Evolutionary conservation across 1,140 invertebrate species (phyloP).

Genomic region (Brachionus angularis): DNA sequence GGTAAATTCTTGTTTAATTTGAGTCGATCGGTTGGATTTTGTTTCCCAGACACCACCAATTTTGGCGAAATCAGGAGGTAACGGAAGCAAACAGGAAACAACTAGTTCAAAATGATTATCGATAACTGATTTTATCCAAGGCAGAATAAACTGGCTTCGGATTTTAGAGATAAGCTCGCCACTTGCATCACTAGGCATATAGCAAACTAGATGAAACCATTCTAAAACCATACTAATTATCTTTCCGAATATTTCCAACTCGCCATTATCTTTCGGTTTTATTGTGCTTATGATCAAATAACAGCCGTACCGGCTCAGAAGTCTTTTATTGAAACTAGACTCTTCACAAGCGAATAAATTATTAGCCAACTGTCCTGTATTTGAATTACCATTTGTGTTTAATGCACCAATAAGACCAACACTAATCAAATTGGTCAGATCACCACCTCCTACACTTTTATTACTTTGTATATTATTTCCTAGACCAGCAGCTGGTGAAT

Average conservation of each 20-base stretch:
- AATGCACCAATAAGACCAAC: constrained; percentile 42
- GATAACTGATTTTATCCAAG: constrained; percentile 80
- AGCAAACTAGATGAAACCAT: constrained; percentile 97
- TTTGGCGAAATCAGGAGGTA: constrained; percentile 80
- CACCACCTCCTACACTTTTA: constrained; percentile 53
- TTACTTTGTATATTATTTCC: too few species aligned
- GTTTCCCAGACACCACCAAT: constrained; percentile 91
- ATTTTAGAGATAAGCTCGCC: constrained; percentile 58
- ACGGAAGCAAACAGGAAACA: constrained; percentile 76
- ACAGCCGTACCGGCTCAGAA: constrained; percentile 88
- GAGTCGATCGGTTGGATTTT: constrained; percentile 78
- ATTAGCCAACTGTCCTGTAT: constrained; percentile 23
- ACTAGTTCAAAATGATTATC: constrained; percentile 80
- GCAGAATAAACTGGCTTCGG: constrained; percentile 66
- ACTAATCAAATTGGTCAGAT: constrained; percentile 38
- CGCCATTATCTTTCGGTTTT: constrained; percentile 66
- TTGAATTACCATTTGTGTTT: constrained; percentile 39
- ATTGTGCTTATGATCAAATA: constrained; percentile 92
- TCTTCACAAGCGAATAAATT: constrained; percentile 49
- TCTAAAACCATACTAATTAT: constrained; percentile 92
- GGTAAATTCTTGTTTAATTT: constrained; percentile 76
- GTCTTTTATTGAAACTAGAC: constrained; percentile 51
- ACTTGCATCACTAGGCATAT: constrained; percentile 79
- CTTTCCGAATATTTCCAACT: constrained; percentile 74
- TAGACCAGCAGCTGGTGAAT: too few species aligned